Base-by-base conservation (phyloP, 2,113 vertebrate species). In the Clarias macrocephalus region DNA sequence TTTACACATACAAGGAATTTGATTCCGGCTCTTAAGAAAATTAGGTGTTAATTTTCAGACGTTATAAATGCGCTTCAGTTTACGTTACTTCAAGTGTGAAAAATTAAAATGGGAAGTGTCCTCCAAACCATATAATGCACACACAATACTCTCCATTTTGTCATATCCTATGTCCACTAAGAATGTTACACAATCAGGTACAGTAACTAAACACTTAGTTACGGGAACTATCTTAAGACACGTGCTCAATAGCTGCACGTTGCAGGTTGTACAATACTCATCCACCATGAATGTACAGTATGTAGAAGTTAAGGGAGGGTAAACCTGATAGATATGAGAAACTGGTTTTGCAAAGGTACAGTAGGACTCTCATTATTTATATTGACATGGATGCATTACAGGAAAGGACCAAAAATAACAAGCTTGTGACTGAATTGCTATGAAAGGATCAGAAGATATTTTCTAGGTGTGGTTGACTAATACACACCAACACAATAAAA, bases 201-300 rank as follows among this genome's bases (percentile, higher is more conserved):
- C 8, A 25, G 21, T 30, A 84, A 23, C 30, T 62, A 5, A 0
- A 0, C 1, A 80, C 28, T n/a, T 72, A 30, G 70, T 33, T 25
- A 42, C 2, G 1, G 30, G 9, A 37, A 81, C 37, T 8, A 15
- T 9, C 10, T 11, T 57, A 37, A 0, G 59, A 42, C 65, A 86
- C 52, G 72, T 82, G 54, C 79, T 82, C 10, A n/a, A 72, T 86
- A 81, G 54, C 66, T 30, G 10, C 77, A 70, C 4, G 21, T 28
- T 72, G 82, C 65, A 25, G 5, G 59, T 81, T 30, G 42, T 11
- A 54, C 54, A 63, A 72, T 19, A 42, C 12, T 28, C 52, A 56
- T 82, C 13, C 37, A 5, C 21, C 10, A 19, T 80, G 30, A 66
- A 72, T 6, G 25, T 25, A 48, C 23, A 80, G 37, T 28, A 60